A percentile compares a stretch with the other conserved stretches of the same genome.
Evolutionary conservation across 2,113 vertebrate species (phyloP).

Genomic region (Bombycilla garrulus): DNA sequence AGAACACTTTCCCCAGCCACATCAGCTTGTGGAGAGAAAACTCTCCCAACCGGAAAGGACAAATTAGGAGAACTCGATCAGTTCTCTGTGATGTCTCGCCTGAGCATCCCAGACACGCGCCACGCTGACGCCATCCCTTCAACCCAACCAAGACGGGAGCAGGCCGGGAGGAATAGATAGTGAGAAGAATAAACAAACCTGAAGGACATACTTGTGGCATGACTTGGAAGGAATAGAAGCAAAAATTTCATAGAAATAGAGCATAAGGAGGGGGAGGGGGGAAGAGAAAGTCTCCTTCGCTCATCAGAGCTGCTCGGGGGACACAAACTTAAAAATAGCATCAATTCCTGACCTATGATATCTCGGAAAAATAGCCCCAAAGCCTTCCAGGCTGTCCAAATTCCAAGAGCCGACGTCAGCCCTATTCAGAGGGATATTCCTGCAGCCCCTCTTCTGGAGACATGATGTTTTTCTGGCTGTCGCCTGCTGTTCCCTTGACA

Average conservation of each 20-base stretch:
- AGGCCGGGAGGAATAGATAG: conserved; percentile 26
- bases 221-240: conserved; percentile 45
- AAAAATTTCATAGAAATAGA: conserved; percentile 41
- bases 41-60: conserved; percentile 11
- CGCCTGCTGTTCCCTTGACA: conserved; percentile 57
- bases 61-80: conserved; percentile 22
- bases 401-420: conserved; percentile 56
- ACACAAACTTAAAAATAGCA: conserved; percentile 54
- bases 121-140: background rate
- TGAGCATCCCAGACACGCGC: conserved; percentile 46
- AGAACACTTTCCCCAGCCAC: conserved; percentile 5
- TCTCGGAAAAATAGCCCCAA: conserved; percentile 70
- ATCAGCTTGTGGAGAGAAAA: background rate
- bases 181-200: conserved; percentile 37
- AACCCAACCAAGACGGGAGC: background rate
- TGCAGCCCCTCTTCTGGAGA: conserved; percentile 60
- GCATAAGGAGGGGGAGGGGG: background rate
- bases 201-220: conserved; percentile 40
- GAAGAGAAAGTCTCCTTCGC: background rate
- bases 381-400: conserved; percentile 32
- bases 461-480: conserved; percentile 60
- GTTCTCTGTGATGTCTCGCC: background rate
- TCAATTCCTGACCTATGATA: conserved; percentile 64
- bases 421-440: conserved; percentile 68
- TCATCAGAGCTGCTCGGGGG: conserved; percentile 21